Percentiles rank a stretch among this genome's conserved stretches.
phyloP scores from a whole-genome alignment of 2,888 invertebrate species.

The Schizotus pectinicornis region DNA sequence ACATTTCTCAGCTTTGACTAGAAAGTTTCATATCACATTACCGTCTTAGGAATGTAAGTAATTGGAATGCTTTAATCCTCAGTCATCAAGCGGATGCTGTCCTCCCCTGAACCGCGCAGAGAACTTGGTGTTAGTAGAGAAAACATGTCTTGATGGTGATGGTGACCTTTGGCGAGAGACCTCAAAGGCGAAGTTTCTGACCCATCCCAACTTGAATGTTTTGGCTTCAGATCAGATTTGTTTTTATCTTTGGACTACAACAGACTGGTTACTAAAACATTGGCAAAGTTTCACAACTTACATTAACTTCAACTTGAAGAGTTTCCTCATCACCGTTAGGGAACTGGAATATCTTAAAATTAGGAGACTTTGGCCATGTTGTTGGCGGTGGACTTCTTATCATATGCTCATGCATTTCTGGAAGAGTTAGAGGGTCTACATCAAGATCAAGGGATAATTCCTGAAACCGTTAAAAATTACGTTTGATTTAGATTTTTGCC shows the following conservation, averaged over 20 bases:
- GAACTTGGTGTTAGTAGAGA: slow-evolving; percentile 63
- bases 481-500: slow-evolving; percentile 42
- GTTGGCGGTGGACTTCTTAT: slow-evolving; percentile 83
- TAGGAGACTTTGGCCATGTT: slow-evolving; percentile 72
- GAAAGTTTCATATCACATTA: slow-evolving; percentile 28
- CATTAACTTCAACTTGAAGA: slow-evolving; percentile 55
- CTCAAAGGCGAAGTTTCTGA: slow-evolving; percentile 49
- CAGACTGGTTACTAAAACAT: background rate
- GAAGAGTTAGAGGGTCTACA: slow-evolving; percentile 75
- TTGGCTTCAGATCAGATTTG: slow-evolving; percentile 49
- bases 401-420: slow-evolving; percentile 83
- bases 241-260: slow-evolving; percentile 45
- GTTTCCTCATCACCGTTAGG: slow-evolving; percentile 59
- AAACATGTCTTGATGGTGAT: slow-evolving; percentile 61
- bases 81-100: slow-evolving; percentile 62
- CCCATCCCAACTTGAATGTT: slow-evolving; percentile 53
- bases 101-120: slow-evolving; percentile 63
- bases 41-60: slow-evolving; percentile 26
- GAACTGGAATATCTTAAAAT: slow-evolving; percentile 63
- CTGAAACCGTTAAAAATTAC: slow-evolving; percentile 41
- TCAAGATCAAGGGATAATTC: slow-evolving; percentile 64
- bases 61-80: slow-evolving; percentile 48
- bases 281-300: slow-evolving; percentile 36
- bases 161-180: slow-evolving; percentile 51
- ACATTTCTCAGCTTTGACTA: slow-evolving; percentile 26